Conservation (phyloP, 2,797 vertebrate genomes). For the Thamnophis elegans region DNA sequence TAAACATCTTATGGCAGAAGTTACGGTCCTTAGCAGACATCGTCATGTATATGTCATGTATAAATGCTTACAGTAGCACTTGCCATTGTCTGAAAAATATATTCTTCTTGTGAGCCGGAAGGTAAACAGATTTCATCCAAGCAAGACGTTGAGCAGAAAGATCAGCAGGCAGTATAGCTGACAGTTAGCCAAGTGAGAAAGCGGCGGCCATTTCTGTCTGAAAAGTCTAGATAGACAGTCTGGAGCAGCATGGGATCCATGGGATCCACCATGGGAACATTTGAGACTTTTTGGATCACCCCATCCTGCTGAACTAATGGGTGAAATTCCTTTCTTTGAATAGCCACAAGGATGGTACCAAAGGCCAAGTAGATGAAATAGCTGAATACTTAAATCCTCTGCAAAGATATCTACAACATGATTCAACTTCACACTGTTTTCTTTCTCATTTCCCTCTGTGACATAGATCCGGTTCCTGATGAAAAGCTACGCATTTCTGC, state of each 20-base stretch:
- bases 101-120: not conserved
- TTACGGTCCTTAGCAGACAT: not conserved
- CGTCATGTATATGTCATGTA: not conserved
- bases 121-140: not conserved
- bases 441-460: not conserved
- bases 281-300: not conserved
- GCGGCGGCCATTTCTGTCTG: not conserved
- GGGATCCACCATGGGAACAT: too few species aligned
- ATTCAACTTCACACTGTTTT: not conserved
- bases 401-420: not conserved
- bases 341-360: too few species aligned
- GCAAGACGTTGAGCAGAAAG: not conserved
- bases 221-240: not conserved
- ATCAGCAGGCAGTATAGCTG: not conserved
- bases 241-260: not conserved
- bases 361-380: not conserved
- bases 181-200: not conserved
- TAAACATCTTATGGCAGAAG: not conserved
- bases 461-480: conserved; percentile 84
- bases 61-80: not conserved
- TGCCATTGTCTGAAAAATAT: not conserved
- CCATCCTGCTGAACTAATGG: not conserved
- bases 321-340: not conserved
- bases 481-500: conserved; percentile 89
- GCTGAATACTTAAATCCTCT: not conserved